Percentiles rank a stretch among this genome's conserved stretches.
Evolutionary conservation across 2,113 vertebrate genomes (phyloP).

Genomic region (Alouatta palliata): DNA sequence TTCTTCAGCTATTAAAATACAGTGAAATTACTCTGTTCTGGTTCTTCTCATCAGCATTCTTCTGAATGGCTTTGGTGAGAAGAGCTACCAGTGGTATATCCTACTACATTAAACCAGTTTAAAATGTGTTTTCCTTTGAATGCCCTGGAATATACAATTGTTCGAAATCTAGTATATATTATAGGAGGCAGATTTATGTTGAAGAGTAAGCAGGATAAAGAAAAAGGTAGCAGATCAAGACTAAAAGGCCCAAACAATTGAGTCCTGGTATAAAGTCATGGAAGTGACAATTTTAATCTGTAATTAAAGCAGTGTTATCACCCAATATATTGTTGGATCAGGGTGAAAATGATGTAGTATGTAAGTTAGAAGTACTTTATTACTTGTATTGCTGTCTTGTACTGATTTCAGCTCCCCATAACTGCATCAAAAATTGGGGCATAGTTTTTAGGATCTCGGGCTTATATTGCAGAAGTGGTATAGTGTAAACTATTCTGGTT

Average conservation of each 20-base stretch:
- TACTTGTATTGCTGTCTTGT: neutral
- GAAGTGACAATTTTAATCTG: neutral
- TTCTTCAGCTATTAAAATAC: neutral
- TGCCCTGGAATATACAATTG: neutral
- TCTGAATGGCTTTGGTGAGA: neutral
- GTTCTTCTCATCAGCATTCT: neutral
- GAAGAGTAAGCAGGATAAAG: neutral
- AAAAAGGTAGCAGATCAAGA: neutral
- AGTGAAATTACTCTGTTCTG: neutral
- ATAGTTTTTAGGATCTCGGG: neutral
- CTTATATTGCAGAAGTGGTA: neutral
- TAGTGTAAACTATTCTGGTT: neutral
- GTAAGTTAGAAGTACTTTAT: neutral
- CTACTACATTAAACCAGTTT: neutral
- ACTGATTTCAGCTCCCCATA: neutral
- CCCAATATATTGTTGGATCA: neutral
- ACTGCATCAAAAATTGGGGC: neutral
- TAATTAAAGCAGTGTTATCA: neutral
- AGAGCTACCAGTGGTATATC: neutral
- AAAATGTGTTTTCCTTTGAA: slow-evolving; percentile 33
- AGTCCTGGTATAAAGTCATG: neutral
- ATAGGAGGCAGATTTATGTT: neutral
- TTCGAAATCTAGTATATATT: neutral
- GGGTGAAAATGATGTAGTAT: neutral
- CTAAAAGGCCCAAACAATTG: neutral